Evolutionary conservation across 1,140 invertebrate genomes (phyloP).

Genomic region (Oncopodura yosiiana): DNA sequence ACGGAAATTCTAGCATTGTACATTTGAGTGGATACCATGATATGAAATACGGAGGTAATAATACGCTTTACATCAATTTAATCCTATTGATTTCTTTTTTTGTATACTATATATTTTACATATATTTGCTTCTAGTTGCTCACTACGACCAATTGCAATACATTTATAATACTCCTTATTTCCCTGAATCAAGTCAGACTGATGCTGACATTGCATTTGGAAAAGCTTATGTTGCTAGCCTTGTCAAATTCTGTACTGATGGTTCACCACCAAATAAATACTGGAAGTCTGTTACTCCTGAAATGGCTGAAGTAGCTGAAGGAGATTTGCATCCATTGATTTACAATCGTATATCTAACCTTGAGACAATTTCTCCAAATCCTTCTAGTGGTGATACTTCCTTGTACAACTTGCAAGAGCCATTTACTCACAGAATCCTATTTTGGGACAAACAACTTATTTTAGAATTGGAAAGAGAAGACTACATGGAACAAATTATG

Average conservation of each 20-base stretch:
- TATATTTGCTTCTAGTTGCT: too few species aligned
- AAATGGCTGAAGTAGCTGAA: constrained; percentile 1
- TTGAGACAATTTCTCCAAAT: not conserved
- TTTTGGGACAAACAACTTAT: constrained; percentile 7
- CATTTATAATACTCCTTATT: constrained; percentile 5
- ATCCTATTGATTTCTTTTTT: too few species aligned
- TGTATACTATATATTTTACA: too few species aligned
- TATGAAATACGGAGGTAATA: not conserved
- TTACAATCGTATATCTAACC: not conserved
- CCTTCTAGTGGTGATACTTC: too few species aligned
- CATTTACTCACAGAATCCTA: not conserved
- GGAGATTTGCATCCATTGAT: constrained; percentile 1
- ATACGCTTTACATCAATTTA: too few species aligned
- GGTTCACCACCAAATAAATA: not conserved
- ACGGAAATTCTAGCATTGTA: constrained; percentile 4
- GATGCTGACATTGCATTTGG: constrained; percentile 11
- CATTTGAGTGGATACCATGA: constrained; percentile 2
- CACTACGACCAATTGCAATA: constrained; percentile 22
- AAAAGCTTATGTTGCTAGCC: not conserved
- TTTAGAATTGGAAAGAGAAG: constrained; percentile 8
- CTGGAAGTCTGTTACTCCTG: not conserved
- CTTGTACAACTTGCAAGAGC: too few species aligned
- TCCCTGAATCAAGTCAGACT: constrained; percentile 2
- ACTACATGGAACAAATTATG: too few species aligned
- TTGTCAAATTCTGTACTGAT: not conserved